These are phyloP conservation scores for Acanthopleura granulata DNA, from an alignment of 2,888 invertebrate genomes.

Conservation along the genomic window DNA sequence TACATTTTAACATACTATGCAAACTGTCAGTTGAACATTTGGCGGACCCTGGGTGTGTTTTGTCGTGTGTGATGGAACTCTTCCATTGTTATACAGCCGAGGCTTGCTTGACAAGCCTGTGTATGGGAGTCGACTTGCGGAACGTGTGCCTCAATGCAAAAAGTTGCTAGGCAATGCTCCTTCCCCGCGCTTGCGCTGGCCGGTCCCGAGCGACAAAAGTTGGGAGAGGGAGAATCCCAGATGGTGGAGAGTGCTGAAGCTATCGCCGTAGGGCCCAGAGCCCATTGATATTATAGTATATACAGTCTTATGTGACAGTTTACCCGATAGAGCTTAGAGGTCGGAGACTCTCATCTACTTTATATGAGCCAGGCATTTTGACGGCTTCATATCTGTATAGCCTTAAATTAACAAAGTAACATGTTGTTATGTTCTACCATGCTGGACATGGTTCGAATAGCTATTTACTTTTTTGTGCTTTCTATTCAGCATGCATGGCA, in stretches of 20 bases:
- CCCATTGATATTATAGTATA: constrained; percentile 1
- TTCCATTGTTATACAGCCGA: too few species aligned
- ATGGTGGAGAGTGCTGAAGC: constrained; percentile 2
- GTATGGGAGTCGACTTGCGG: too few species aligned
- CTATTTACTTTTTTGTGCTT: constrained; percentile 14
- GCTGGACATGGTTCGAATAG: constrained; percentile 11
- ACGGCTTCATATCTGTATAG: neutral
- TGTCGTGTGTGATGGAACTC: too few species aligned
- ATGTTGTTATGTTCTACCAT: neutral
- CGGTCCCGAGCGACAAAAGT: constrained; percentile 19
- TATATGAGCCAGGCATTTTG: neutral
- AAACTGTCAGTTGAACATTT: too few species aligned
- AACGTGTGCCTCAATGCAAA: too few species aligned
- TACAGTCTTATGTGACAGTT: neutral
- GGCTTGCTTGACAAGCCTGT: too few species aligned
- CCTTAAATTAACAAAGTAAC: constrained; percentile 7
- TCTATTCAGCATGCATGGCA: constrained; percentile 3
- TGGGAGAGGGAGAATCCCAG: neutral
- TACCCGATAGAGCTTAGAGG: neutral
- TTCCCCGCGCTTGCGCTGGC: constrained; percentile 16
- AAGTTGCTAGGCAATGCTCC: neutral
- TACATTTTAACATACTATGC: too few species aligned
- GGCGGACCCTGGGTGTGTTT: too few species aligned
- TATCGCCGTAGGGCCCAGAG: constrained; percentile 10
- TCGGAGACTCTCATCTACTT: constrained; percentile 6